A percentile compares a stretch with the other conserved stretches of the same genome.
phyloP scores from a whole-genome alignment of 2,797 vertebrate genomes.

The Hozukius guyotensis region DNA sequence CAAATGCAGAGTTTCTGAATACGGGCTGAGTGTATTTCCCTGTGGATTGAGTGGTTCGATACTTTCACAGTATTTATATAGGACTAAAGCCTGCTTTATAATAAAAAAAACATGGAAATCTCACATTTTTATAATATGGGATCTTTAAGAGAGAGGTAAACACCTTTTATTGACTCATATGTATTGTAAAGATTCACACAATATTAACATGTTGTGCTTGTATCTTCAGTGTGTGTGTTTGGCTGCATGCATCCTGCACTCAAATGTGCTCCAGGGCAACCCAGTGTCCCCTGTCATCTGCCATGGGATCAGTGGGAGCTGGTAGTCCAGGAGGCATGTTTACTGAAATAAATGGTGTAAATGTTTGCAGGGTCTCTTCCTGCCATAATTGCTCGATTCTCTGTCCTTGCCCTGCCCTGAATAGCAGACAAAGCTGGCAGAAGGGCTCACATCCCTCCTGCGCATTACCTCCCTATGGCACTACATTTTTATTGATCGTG shows the following conservation, averaged over 20 bases:
- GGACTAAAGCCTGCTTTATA: too few species aligned
- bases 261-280: background rate
- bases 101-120: too few species aligned
- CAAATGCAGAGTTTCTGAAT: too few species aligned
- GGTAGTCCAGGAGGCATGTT: background rate
- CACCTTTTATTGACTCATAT: background rate
- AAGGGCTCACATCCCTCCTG: slow-evolving; percentile 13
- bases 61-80: too few species aligned
- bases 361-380: slow-evolving; percentile 12
- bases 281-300: slow-evolving; percentile 7
- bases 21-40: too few species aligned
- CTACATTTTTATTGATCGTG: slow-evolving; percentile 15
- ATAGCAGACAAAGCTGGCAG: slow-evolving; percentile 12
- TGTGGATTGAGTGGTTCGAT: too few species aligned
- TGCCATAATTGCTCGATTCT: background rate
- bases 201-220: background rate
- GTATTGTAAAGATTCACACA: background rate
- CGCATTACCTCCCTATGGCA: background rate
- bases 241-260: background rate
- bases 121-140: too few species aligned
- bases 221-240: background rate
- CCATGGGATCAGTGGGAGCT: slow-evolving; percentile 6
- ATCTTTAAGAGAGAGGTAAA: background rate
- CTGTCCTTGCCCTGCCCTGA: background rate
- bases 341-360: slow-evolving; percentile 5